Conservation (phyloP, 1,140 invertebrate species). For the Pogonomyrmex barbatus region DNA sequence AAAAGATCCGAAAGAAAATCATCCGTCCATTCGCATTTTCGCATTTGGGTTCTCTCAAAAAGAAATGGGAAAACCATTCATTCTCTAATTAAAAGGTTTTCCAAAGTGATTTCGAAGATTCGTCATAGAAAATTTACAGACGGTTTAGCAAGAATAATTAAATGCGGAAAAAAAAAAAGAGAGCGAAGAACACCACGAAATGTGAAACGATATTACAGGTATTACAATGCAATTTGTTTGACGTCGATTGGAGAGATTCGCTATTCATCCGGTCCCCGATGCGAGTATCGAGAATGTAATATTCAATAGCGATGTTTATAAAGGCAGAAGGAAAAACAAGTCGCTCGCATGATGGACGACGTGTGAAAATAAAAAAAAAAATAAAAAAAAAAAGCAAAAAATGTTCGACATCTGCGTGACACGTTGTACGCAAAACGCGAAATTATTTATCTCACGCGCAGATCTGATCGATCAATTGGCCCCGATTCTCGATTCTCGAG, state of each 20-base stretch:
- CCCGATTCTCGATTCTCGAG: constrained; percentile 37
- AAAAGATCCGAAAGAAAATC: constrained; percentile 13
- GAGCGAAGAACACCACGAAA: constrained; percentile 3
- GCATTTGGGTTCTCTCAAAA: not conserved
- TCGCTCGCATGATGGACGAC: constrained; percentile 11
- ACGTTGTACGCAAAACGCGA: constrained; percentile 30
- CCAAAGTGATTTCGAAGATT: not conserved
- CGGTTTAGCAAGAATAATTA: constrained; percentile 28
- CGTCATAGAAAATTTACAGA: constrained; percentile 1
- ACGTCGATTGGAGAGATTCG: constrained; percentile 36
- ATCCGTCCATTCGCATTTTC: not conserved
- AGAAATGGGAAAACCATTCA: not conserved
- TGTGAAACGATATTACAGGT: constrained; percentile 34
- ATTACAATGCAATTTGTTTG: constrained; percentile 33
- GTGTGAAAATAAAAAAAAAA: constrained; percentile 12
- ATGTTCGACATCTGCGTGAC: constrained; percentile 36
- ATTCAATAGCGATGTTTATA: constrained; percentile 41
- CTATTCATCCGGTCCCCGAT: constrained; percentile 2
- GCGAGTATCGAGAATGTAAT: constrained; percentile 28
- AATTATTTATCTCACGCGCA: constrained; percentile 38
- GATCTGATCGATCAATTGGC: constrained; percentile 39
- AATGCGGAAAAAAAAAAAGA: not conserved
- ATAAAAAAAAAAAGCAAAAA: not conserved
- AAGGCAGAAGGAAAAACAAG: constrained; percentile 50
- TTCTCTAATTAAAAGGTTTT: constrained; percentile 19